Conservation (phyloP, 2,797 vertebrate genomes). For the Galagoides demidoff region DNA sequence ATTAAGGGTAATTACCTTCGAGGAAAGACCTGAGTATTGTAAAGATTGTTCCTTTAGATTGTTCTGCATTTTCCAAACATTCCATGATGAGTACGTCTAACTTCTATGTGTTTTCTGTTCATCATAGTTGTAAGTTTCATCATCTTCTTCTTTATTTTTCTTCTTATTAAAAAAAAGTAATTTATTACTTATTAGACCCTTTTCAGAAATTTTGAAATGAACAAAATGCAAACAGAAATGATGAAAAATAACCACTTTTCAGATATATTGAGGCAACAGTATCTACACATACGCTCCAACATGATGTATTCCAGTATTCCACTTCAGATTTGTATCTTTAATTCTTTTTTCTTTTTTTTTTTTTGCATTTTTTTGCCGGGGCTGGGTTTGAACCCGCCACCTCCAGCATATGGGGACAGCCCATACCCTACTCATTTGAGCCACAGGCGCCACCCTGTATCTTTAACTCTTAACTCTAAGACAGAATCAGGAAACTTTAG, state of each 20-base stretch:
- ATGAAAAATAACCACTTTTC: neutral
- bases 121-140: neutral
- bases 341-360: neutral
- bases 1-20: neutral
- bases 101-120: neutral
- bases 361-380: too few relatives aligned
- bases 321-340: constrained; percentile 2
- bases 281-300: neutral
- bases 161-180: neutral
- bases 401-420: too few relatives aligned
- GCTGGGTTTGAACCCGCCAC: too few relatives aligned
- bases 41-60: neutral
- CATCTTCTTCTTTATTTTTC: neutral
- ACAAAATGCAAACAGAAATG: neutral
- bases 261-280: neutral
- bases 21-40: neutral
- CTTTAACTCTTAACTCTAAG: constrained; percentile 5
- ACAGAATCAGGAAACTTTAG: neutral
- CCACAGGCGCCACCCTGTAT: neutral
- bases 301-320: neutral
- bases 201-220: neutral
- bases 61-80: neutral
- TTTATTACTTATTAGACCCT: neutral
- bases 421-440: too few relatives aligned
- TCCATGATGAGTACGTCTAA: neutral